Evolutionary conservation across 2,888 invertebrate genomes (phyloP), one percentile per base, ranked within the genome.

Genomic region (Syritta pipiens): DNA sequence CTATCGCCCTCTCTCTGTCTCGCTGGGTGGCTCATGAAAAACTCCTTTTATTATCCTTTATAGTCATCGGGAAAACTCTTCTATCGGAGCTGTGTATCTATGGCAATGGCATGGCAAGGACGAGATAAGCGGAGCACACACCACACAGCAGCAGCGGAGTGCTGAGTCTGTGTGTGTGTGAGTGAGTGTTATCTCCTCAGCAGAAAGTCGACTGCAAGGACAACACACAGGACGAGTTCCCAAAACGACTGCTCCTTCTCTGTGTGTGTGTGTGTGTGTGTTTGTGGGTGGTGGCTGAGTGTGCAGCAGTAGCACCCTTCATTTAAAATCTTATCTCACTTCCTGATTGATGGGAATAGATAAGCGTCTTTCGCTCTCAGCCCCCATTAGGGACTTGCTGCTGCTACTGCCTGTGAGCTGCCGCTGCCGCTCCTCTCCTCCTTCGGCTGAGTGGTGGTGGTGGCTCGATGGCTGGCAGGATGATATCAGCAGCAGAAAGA

Each of bases 321-420:
- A 86, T 87, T 88, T 86, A 86, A 86, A 88, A 88, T 88, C 88
- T 88, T 88, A 88, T 88, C 88, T 86, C 85, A 84, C 85, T 85
- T 86, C 85, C 88, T 88, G 88, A 88, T 88, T 88, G 88, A 88
- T 88, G 88, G 87, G 87, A 87, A 86, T 85, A 86, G 88, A 88
- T 88, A 88, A 88, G 87, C 82, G 83, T 82, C 83, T 83, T 83
- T 83, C 82, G 83, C 81, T 83, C 82, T 82, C 81, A 76, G 62
- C 44, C 76, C 65, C 17, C 59, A 55, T 55, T 44, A 55, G 65
- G 55, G 53, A 46, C 55, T 74, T 48, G n/a, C 60, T 49, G 19
- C 49, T 32, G 22, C 59, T 32, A 4, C 40, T 35, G 44, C 14
- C 44, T 26, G 40, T 44, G 42, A 22, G 30, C 26, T n/a, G n/a